Conservation (phyloP, 2,797 vertebrate genomes). For the Eulemur mongoz region DNA sequence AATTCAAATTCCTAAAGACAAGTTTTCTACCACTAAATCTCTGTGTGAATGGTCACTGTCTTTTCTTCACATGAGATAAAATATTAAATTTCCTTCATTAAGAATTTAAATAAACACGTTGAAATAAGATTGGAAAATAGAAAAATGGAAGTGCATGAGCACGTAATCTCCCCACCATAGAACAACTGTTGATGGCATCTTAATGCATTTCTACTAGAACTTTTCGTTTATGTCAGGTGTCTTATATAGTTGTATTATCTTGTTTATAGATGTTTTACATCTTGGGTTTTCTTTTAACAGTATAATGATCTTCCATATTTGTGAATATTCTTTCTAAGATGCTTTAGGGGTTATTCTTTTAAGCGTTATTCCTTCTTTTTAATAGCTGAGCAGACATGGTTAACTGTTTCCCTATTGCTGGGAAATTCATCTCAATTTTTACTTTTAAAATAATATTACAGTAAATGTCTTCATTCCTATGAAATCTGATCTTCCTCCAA, state of each 20-base stretch:
- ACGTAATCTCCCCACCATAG: neutral
- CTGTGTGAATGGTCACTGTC: neutral
- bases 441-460: neutral
- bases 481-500: conserved; percentile 12
- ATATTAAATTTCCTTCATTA: conserved; percentile 20
- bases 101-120: neutral
- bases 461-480: conserved; percentile 25
- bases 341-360: neutral
- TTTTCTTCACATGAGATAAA: neutral
- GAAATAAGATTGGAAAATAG: neutral
- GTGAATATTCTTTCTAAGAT: neutral
- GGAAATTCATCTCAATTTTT: conserved; percentile 24
- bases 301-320: neutral
- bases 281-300: neutral
- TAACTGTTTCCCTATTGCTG: neutral
- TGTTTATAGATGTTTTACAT: neutral
- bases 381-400: neutral
- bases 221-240: neutral
- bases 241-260: neutral
- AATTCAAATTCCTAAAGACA: neutral
- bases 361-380: neutral
- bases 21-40: conserved; percentile 53
- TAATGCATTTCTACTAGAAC: neutral
- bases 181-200: neutral
- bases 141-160: neutral